Conservation (phyloP, 2,113 vertebrate species). For the Phycodurus eques region DNA sequence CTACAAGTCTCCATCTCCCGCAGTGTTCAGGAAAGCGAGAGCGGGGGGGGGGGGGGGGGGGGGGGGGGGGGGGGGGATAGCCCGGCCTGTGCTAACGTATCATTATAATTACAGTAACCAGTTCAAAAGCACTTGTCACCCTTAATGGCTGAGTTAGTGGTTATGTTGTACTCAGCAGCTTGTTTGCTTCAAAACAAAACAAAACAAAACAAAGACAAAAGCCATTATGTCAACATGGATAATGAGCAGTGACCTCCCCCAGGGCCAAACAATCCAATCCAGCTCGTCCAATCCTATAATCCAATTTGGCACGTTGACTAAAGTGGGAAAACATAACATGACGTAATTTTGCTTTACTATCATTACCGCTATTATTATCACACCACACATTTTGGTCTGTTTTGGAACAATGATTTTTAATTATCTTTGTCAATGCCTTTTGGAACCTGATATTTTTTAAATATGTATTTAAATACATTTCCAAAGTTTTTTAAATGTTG, state of each 20-base stretch:
- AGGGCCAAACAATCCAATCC: no score
- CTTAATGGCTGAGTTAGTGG: background rate
- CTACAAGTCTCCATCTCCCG: background rate
- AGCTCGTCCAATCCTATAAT: background rate
- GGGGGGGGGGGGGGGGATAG: no score
- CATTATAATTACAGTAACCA: background rate
- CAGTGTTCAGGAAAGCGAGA: background rate
- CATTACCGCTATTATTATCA: no score
- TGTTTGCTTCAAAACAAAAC: conserved; percentile 9
- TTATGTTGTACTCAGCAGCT: background rate
- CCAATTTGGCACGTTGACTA: background rate
- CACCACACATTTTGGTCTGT: no score
- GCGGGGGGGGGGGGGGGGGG: no score
- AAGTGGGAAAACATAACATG: no score
- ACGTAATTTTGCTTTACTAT: no score
- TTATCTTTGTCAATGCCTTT: no score
- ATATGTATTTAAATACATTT: no score
- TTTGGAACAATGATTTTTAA: no score
- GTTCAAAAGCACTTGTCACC: background rate
- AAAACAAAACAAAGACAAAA: background rate
- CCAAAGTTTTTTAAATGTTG: no score
- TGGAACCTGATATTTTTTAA: no score
- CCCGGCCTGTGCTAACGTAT: background rate
- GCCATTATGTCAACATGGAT: background rate
- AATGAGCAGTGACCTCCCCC: background rate